A percentile compares a stretch with the other conserved stretches of the same genome.
phyloP scores from a whole-genome alignment of 2,113 vertebrate species.

The Anhinga rufa region DNA sequence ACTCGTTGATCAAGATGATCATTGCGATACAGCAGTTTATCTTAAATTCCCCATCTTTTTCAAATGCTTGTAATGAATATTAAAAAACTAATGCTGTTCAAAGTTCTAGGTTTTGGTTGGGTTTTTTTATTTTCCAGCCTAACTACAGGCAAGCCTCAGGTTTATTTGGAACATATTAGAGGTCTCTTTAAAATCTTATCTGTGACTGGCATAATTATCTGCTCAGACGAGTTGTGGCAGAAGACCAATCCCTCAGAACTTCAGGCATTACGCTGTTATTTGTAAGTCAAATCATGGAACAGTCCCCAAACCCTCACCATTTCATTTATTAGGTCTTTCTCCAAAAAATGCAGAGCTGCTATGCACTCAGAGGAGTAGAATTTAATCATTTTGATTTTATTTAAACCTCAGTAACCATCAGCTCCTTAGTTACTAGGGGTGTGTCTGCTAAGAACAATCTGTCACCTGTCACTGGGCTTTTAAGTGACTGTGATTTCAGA shows the following conservation, averaged over 20 bases:
- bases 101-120: neutral
- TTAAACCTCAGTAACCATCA: neutral
- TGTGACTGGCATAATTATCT: neutral
- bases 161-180: neutral
- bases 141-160: neutral
- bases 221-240: neutral
- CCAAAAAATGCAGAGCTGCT: neutral
- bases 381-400: neutral
- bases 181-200: neutral
- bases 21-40: neutral
- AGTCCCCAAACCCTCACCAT: neutral
- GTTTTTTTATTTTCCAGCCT: neutral
- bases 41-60: neutral
- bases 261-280: neutral
- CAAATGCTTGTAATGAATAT: neutral
- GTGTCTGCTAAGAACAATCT: constrained; percentile 1
- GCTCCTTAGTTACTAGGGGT: neutral
- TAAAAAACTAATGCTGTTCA: neutral
- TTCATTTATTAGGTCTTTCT: neutral
- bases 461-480: neutral
- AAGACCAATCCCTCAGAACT: neutral
- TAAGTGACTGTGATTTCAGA: neutral
- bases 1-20: neutral
- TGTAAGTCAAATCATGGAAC: neutral
- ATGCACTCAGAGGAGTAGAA: neutral